Evolutionary conservation across 1,140 invertebrate species (phyloP).

Genomic region (Cryptotermes secundus): DNA sequence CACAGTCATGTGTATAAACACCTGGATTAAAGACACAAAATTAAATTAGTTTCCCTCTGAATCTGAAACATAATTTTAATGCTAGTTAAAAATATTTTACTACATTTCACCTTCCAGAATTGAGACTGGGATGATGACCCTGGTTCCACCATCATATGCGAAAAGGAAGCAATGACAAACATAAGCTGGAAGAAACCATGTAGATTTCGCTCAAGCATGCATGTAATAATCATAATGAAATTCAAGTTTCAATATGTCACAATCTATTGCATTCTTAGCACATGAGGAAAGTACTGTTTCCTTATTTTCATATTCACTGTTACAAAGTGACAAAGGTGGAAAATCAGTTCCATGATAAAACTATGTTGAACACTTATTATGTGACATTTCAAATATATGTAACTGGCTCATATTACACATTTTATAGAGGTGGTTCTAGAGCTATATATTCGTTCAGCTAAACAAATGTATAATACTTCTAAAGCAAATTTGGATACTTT

Average conservation of each 20-base stretch:
- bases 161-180: background rate
- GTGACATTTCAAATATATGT: background rate
- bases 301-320: background rate
- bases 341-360: background rate
- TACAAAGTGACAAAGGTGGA: background rate
- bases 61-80: too few relatives aligned
- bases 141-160: background rate
- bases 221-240: background rate
- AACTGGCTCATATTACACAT: background rate
- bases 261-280: background rate
- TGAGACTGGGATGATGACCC: too few relatives aligned
- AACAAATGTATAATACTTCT: slow-evolving; percentile 4
- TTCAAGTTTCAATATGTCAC: background rate
- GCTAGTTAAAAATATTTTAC: too few relatives aligned
- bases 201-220: background rate
- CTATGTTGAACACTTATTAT: background rate
- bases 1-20: too few relatives aligned
- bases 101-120: too few relatives aligned
- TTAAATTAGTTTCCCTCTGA: too few relatives aligned
- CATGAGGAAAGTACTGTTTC: background rate
- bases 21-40: too few relatives aligned
- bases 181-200: background rate
- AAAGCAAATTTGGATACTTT: background rate
- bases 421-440: background rate
- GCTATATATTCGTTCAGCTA: background rate